Evolutionary conservation across 2,113 vertebrate genomes (phyloP).

Genomic region (Thermophis baileyi): DNA sequence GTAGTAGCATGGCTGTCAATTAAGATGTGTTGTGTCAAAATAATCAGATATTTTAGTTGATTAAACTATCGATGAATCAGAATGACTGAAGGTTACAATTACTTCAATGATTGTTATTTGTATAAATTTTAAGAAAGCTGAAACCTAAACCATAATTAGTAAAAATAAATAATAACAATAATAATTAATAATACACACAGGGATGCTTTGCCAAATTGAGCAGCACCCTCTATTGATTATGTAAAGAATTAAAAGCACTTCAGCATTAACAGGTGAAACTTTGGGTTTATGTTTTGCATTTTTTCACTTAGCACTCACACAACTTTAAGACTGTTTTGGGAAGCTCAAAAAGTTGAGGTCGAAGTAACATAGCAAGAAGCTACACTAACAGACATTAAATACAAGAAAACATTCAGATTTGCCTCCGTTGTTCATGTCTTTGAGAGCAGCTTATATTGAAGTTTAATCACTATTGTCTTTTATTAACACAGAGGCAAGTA

Average conservation of each 20-base stretch:
- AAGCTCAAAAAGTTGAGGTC: not conserved
- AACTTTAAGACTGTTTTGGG: not conserved
- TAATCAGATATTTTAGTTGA: not conserved
- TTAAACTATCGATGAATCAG: not conserved
- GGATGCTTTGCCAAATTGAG: not conserved
- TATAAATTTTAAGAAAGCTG: not conserved
- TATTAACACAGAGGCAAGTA: not conserved
- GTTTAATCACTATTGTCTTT: not conserved
- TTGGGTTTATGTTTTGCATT: not conserved
- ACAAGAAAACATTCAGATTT: not conserved
- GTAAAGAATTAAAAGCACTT: not conserved
- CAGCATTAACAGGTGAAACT: rapidly evolving
- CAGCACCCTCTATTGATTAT: conserved; percentile 49
- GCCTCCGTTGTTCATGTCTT: not conserved
- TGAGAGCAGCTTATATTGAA: not conserved
- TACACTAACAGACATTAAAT: not conserved
- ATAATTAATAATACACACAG: rapidly evolving
- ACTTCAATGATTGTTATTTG: not conserved
- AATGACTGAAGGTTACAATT: rapidly evolving
- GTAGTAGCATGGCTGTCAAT: not conserved
- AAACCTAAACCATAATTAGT: not conserved
- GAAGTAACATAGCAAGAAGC: not conserved
- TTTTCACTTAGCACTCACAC: not conserved
- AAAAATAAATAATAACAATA: not conserved
- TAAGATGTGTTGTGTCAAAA: not conserved